These are phyloP conservation scores for Percina caprodes DNA, from an alignment of 2,113 vertebrate species.

Conservation along the genomic window DNA sequence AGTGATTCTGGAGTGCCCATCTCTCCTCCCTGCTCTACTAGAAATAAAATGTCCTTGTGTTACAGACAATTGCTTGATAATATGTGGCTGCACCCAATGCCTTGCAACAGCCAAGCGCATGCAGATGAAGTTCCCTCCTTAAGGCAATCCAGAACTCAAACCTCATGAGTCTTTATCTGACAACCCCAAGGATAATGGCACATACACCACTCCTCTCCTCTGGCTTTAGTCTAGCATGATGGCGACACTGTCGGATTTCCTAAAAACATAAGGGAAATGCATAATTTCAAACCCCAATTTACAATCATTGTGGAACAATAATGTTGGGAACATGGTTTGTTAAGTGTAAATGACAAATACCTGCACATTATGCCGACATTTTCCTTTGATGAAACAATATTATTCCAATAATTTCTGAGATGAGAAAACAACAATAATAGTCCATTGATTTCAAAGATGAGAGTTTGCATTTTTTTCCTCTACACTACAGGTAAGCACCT, in stretches of 20 bases:
- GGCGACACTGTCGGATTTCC: conserved; percentile 55
- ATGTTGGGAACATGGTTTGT: background rate
- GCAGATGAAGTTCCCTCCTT: conserved; percentile 75
- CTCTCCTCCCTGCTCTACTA: conserved; percentile 40
- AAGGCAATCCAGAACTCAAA: conserved; percentile 78
- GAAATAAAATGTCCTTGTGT: conserved; percentile 70
- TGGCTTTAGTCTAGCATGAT: conserved; percentile 57
- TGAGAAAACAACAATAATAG: conserved; percentile 32
- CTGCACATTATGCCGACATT: conserved; percentile 34
- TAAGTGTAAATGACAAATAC: conserved; percentile 34
- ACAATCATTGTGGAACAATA: conserved; percentile 34
- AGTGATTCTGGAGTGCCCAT: conserved; percentile 57
- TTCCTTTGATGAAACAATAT: conserved; percentile 51
- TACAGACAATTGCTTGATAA: conserved; percentile 79
- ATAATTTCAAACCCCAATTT: conserved; percentile 32
- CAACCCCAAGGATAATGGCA: conserved; percentile 73
- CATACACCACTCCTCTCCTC: conserved; percentile 54
- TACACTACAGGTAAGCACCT: background rate
- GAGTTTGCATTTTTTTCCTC: background rate
- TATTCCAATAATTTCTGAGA: conserved; percentile 35
- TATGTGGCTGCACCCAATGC: conserved; percentile 66
- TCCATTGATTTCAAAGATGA: conserved; percentile 30
- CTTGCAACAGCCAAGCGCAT: conserved; percentile 66
- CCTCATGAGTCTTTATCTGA: conserved; percentile 80
- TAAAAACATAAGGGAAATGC: conserved; percentile 42